Conservation (phyloP, 92 coral and sea anemone species). For the Pocillopora grandis region DNA sequence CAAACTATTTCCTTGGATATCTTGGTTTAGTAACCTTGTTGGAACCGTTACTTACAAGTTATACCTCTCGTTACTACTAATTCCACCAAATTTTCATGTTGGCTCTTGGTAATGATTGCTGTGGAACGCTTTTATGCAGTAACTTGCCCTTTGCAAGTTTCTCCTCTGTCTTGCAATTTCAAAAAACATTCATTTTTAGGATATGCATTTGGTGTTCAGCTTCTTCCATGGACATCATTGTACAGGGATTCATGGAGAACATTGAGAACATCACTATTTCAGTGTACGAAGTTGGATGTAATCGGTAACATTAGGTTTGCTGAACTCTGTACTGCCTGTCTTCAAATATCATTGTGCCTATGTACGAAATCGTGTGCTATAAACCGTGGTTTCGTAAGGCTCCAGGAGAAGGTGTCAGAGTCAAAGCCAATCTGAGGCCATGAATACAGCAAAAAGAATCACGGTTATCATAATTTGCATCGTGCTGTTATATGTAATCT, state of each 20-base stretch:
- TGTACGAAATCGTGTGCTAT: neutral
- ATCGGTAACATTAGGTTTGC: neutral
- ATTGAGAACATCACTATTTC: neutral
- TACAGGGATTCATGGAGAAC: neutral
- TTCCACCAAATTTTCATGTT: neutral
- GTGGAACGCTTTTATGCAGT: conserved; percentile 23
- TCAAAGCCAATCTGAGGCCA: conserved; percentile 18
- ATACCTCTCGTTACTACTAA: neutral
- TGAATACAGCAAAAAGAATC: conserved; percentile 20
- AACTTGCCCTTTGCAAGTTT: neutral
- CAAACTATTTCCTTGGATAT: too few species aligned
- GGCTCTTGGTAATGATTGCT: conserved; percentile 13
- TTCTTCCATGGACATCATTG: neutral
- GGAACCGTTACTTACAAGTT: neutral
- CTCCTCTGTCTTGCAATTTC: conserved; percentile 9
- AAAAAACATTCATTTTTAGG: neutral
- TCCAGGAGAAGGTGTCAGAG: conserved; percentile 32
- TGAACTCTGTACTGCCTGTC: neutral
- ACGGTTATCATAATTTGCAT: conserved; percentile 10
- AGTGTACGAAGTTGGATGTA: neutral
- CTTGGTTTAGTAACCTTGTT: neutral
- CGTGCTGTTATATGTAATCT: conserved; percentile 1
- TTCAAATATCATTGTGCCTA: neutral
- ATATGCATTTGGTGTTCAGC: conserved; percentile 6
- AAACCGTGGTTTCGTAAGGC: conserved; percentile 13